phyloP scores from a whole-genome alignment of 2,113 vertebrate genomes.

The Arizona elegans region DNA sequence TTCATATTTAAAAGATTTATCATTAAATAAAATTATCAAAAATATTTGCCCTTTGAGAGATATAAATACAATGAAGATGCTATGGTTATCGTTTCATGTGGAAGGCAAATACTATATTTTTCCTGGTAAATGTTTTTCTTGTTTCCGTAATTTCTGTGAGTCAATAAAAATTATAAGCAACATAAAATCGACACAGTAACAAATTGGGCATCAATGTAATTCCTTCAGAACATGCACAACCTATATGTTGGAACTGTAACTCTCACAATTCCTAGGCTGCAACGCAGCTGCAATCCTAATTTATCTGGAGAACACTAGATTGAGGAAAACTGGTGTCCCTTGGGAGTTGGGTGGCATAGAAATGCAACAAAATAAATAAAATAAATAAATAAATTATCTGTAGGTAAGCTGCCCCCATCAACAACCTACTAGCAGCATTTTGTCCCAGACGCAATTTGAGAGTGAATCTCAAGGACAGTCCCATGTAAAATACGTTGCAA shows the following conservation, averaged over 20 bases:
- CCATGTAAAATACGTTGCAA: not conserved
- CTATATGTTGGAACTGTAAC: not conserved
- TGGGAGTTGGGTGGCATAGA: no score
- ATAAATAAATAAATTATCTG: not conserved
- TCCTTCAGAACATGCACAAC: not conserved
- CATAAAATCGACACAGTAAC: not conserved
- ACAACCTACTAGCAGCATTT: not conserved
- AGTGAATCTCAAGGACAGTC: not conserved
- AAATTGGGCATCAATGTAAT: not conserved
- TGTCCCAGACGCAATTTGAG: not conserved
- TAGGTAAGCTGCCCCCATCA: not conserved
- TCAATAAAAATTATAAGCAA: not conserved
- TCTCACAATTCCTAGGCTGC: not conserved
- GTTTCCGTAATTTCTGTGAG: not conserved
- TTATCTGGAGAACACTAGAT: not conserved
- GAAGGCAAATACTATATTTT: not conserved
- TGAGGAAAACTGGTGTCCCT: not conserved
- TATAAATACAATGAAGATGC: not conserved
- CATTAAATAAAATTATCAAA: not conserved
- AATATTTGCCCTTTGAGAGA: not conserved
- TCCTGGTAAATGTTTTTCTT: not conserved
- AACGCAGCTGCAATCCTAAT: not conserved
- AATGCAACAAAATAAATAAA: no score
- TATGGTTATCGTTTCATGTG: not conserved
- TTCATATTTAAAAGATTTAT: not conserved